Conservation (phyloP, 2,888 invertebrate species). For the Plutella xylostella region DNA sequence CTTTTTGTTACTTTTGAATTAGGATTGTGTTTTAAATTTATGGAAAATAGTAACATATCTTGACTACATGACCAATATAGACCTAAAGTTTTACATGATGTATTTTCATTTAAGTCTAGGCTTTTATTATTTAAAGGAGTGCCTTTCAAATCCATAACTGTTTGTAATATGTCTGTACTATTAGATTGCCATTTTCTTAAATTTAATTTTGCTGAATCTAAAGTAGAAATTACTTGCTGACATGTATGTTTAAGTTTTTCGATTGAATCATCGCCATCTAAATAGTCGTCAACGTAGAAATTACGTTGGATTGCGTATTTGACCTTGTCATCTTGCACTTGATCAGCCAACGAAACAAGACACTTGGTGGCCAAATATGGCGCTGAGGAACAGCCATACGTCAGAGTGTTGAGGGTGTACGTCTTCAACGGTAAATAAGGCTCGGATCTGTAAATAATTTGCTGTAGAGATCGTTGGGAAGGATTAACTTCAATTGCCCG, state of each 20-base stretch:
- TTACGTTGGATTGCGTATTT: no score
- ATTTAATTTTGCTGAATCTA: no score
- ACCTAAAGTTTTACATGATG: background rate
- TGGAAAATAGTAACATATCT: background rate
- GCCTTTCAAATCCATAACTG: no score
- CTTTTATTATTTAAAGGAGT: constrained; percentile 7
- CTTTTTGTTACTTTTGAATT: background rate
- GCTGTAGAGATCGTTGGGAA: constrained; percentile 12
- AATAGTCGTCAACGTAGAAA: no score
- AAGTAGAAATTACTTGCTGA: no score
- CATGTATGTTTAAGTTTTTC: no score
- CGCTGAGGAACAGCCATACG: constrained; percentile 20
- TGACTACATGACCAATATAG: background rate
- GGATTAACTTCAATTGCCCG: constrained; percentile 1
- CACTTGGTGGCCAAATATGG: constrained; percentile 5
- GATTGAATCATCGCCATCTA: no score
- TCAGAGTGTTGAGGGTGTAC: constrained; percentile 17
- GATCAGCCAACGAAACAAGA: background rate
- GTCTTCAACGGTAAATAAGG: constrained; percentile 11
- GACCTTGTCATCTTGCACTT: background rate
- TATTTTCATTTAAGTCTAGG: background rate
- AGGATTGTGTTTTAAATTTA: constrained; percentile 5
- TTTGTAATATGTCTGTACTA: no score
- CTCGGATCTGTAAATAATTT: constrained; percentile 19
- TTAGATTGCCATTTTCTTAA: no score